Percentiles rank a stretch among this genome's conserved stretches.
Conservation (phyloP, 2,797 vertebrate genomes). For the Xenopus petersii region DNA sequence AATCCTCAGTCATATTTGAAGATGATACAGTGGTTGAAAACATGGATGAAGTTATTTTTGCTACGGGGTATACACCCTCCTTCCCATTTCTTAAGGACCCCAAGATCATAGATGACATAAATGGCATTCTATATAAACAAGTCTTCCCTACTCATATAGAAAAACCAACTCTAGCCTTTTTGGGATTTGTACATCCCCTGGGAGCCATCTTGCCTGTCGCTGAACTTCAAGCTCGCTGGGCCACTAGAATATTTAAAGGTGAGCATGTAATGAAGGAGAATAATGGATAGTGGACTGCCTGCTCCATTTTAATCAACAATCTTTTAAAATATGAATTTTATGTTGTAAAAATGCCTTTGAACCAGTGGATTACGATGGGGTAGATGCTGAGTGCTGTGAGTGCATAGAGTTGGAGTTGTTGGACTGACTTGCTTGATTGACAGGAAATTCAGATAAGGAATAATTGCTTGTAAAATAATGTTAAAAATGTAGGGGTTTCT, state of each 20-base stretch:
- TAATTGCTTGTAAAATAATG: no score
- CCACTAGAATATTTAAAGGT: slow-evolving; percentile 77
- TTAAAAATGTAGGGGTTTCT: no score
- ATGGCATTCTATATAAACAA: slow-evolving; percentile 69
- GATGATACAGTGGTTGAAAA: slow-evolving; percentile 69
- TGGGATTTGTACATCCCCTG: slow-evolving; percentile 73
- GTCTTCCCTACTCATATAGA: slow-evolving; percentile 69
- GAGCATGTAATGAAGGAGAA: background rate
- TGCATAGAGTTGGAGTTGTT: no score
- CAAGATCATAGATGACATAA: slow-evolving; percentile 60
- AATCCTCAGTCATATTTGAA: slow-evolving; percentile 70
- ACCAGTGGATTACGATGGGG: no score
- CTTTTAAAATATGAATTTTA: background rate
- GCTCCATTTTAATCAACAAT: no score
- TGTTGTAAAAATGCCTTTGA: no score
- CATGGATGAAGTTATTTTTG: slow-evolving; percentile 76
- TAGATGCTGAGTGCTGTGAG: no score
- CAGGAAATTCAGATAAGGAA: no score
- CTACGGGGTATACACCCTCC: slow-evolving; percentile 73
- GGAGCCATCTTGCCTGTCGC: slow-evolving; percentile 73
- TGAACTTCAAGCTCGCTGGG: slow-evolving; percentile 77
- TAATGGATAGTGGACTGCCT: no score
- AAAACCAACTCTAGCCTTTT: slow-evolving; percentile 67
- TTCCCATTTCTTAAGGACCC: slow-evolving; percentile 71
- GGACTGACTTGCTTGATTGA: no score